Conservation (phyloP, 2,888 invertebrate genomes). For the Drosophila leonis region DNA sequence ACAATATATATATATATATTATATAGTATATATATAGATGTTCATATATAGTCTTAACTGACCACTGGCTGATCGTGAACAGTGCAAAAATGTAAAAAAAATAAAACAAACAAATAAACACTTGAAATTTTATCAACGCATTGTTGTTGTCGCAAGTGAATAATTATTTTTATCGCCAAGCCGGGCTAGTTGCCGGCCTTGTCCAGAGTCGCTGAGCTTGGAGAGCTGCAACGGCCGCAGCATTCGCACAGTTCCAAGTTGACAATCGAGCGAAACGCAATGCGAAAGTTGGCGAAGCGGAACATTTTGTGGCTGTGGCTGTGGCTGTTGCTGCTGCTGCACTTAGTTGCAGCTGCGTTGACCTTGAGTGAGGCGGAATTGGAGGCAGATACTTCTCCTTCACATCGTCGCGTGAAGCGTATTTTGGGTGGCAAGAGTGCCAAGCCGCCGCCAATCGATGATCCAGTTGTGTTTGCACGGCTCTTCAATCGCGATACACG, state of each 20-base stretch:
- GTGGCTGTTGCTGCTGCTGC: slow-evolving; percentile 20
- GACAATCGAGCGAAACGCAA: slow-evolving; percentile 61
- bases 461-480: slow-evolving; percentile 89
- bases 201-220: slow-evolving; percentile 22
- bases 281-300: slow-evolving; percentile 61
- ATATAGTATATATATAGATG: background rate
- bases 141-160: slow-evolving; percentile 23
- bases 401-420: slow-evolving; percentile 80
- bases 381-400: background rate
- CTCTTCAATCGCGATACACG: slow-evolving; percentile 88
- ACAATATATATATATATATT: background rate
- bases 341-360: slow-evolving; percentile 23
- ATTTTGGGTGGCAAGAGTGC: slow-evolving; percentile 90
- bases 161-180: slow-evolving; percentile 61
- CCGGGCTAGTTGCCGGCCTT: slow-evolving; percentile 62
- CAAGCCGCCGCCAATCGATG: slow-evolving; percentile 89
- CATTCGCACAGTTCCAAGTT: slow-evolving; percentile 60
- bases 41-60: slow-evolving; percentile 20
- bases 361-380: slow-evolving; percentile 29
- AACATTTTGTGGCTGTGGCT: slow-evolving; percentile 37
- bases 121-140: slow-evolving; percentile 36
- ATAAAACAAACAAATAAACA: background rate
- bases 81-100: background rate
- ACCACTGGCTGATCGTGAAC: slow-evolving; percentile 44
- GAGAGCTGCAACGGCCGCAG: slow-evolving; percentile 5